Conservation (phyloP, 2,888 invertebrate species). For the Amphimallon solstitiale region DNA sequence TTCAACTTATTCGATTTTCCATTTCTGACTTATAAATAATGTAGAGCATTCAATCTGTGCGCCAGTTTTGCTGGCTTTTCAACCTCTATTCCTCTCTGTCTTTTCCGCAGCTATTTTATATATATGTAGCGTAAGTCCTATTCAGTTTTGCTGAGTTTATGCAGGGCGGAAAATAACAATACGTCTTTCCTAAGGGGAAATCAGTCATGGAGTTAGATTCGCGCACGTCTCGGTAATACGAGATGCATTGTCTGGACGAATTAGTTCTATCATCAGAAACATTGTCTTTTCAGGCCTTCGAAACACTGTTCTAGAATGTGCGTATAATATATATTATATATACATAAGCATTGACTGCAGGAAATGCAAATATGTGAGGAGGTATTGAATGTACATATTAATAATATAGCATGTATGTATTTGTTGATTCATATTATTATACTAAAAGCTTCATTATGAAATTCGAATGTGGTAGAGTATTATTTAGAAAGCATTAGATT, state of each 20-base stretch:
- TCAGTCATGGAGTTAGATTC: constrained; percentile 29
- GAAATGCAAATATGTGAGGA: too few relatives aligned
- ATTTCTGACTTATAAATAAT: constrained; percentile 38
- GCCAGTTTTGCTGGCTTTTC: constrained; percentile 31
- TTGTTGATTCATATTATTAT: too few relatives aligned
- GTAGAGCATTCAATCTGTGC: constrained; percentile 37
- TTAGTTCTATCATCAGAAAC: constrained; percentile 19
- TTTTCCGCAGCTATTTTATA: constrained; percentile 7
- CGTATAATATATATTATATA: too few relatives aligned
- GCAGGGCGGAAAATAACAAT: constrained; percentile 38
- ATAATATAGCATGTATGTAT: too few relatives aligned
- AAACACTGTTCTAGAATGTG: background rate
- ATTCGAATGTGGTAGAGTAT: too few relatives aligned
- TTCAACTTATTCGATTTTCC: constrained; percentile 38
- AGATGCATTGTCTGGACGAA: constrained; percentile 17
- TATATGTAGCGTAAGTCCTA: constrained; percentile 6
- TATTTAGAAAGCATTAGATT: too few relatives aligned
- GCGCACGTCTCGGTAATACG: constrained; percentile 10
- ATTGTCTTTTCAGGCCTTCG: constrained; percentile 4
- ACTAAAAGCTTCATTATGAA: too few relatives aligned
- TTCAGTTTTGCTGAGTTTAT: constrained; percentile 13
- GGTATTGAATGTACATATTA: too few relatives aligned
- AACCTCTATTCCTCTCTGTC: constrained; percentile 16
- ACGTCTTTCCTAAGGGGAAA: constrained; percentile 34
- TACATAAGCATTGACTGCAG: too few relatives aligned